phyloP scores from a whole-genome alignment of 64 coral and sea anemone species.

The Porites australiensis region DNA sequence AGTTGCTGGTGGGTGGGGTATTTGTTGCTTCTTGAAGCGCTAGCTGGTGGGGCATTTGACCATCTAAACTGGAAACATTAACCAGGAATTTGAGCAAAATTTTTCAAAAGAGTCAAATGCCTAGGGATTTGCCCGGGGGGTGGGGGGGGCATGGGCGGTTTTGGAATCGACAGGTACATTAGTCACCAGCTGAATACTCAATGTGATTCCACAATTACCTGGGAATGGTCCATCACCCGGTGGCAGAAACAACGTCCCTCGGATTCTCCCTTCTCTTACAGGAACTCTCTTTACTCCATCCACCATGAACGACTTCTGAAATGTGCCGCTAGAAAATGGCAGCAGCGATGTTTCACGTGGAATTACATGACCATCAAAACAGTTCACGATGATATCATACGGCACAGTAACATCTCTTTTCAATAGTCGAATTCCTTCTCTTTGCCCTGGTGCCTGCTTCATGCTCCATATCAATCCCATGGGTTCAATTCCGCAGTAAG shows the following conservation, averaged over 20 bases:
- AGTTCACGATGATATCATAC: constrained; percentile 25
- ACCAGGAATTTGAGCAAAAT: too few relatives aligned
- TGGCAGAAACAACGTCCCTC: constrained; percentile 81
- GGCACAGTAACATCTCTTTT: constrained; percentile 65
- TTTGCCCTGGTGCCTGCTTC: constrained; percentile 33
- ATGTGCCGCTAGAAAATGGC: background rate
- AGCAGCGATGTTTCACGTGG: background rate
- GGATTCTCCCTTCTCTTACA: constrained; percentile 64
- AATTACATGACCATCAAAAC: constrained; percentile 47
- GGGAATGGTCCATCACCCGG: constrained; percentile 78
- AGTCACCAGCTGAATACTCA: too few relatives aligned
- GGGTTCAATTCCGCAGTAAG: constrained; percentile 71
- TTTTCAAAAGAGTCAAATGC: too few relatives aligned
- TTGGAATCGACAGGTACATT: background rate
- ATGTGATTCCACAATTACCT: constrained; percentile 49
- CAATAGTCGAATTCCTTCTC: constrained; percentile 25
- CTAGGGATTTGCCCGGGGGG: too few relatives aligned
- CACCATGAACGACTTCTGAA: constrained; percentile 49
- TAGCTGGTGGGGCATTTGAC: too few relatives aligned
- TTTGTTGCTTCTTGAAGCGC: too few relatives aligned
- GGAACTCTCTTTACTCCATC: constrained; percentile 70
- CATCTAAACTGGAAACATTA: too few relatives aligned
- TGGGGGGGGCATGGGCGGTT: background rate
- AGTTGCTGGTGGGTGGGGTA: too few relatives aligned
- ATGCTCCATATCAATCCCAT: constrained; percentile 80